Evolutionary conservation across 2,888 invertebrate species (phyloP).

Genomic region (Trichogramma evanescens): DNA sequence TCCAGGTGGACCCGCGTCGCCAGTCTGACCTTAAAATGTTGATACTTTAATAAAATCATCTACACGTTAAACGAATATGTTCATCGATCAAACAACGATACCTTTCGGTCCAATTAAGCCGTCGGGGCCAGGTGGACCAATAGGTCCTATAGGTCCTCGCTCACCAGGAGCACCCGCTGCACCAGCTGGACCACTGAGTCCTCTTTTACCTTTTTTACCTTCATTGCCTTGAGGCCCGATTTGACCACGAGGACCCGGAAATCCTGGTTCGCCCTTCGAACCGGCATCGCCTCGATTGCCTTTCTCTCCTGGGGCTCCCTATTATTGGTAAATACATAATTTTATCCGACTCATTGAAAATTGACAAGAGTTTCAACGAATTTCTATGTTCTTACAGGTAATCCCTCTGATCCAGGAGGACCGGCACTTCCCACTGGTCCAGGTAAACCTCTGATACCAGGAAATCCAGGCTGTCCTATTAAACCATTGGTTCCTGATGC

Average conservation of each 20-base stretch:
- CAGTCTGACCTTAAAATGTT: constrained; percentile 53
- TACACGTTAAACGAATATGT: too few species aligned
- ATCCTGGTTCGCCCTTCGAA: constrained; percentile 67
- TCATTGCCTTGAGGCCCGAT: constrained; percentile 70
- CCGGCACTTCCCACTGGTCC: constrained; percentile 70
- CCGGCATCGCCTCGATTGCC: constrained; percentile 76
- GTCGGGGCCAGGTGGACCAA: constrained; percentile 70
- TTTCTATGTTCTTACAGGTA: constrained; percentile 51
- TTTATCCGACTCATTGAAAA: neutral
- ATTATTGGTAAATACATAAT: constrained; percentile 14
- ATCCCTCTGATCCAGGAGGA: constrained; percentile 68
- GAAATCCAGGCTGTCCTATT: constrained; percentile 73
- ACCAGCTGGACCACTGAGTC: constrained; percentile 70
- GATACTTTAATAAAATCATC: too few species aligned
- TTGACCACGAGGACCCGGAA: constrained; percentile 66
- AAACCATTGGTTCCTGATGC: constrained; percentile 65
- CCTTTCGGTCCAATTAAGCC: constrained; percentile 71
- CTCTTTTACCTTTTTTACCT: constrained; percentile 76
- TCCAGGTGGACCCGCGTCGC: constrained; percentile 60
- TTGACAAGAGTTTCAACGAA: neutral
- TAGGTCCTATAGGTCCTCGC: constrained; percentile 58
- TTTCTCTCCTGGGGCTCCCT: constrained; percentile 72
- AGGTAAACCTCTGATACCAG: constrained; percentile 71
- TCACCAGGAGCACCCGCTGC: constrained; percentile 68
- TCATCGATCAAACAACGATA: constrained; percentile 22